Conservation (phyloP, 2,888 invertebrate genomes). For the Pterostichus niger region DNA sequence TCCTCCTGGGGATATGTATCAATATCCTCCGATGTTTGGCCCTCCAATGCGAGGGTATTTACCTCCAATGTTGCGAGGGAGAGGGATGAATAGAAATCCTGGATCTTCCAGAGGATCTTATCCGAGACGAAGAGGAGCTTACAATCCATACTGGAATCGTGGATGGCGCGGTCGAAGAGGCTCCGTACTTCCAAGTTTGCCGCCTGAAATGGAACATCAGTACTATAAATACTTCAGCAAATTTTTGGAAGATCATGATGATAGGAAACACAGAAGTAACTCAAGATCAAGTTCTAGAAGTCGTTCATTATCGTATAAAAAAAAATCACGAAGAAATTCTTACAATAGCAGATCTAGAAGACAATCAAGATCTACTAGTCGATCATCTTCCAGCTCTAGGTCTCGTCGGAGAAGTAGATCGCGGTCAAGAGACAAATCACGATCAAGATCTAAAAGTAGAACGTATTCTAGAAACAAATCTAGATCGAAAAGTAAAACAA, state of each 20-base stretch:
- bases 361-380: slow-evolving; percentile 70
- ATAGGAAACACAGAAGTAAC: slow-evolving; percentile 77
- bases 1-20: slow-evolving; percentile 65
- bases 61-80: slow-evolving; percentile 71
- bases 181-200: slow-evolving; percentile 68
- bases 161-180: slow-evolving; percentile 70
- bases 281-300: slow-evolving; percentile 71
- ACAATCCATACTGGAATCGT: slow-evolving; percentile 75
- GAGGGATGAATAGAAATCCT: slow-evolving; percentile 70
- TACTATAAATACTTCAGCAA: slow-evolving; percentile 82
- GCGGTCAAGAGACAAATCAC: slow-evolving; percentile 71
- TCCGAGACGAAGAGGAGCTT: slow-evolving; percentile 71
- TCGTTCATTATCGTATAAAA: slow-evolving; percentile 69
- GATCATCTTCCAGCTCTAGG: slow-evolving; percentile 68
- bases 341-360: slow-evolving; percentile 69
- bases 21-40: slow-evolving; percentile 59
- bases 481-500: slow-evolving; percentile 72
- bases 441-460: slow-evolving; percentile 71
- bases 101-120: slow-evolving; percentile 73
- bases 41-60: slow-evolving; percentile 67
- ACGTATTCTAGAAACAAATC: slow-evolving; percentile 74
- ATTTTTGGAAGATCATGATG: slow-evolving; percentile 79
- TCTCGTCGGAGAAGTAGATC: slow-evolving; percentile 70
- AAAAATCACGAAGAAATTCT: slow-evolving; percentile 75
- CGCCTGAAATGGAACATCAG: slow-evolving; percentile 75